Base-by-base conservation (phyloP, 2,797 vertebrate genomes). In the Aphelocoma californica region DNA sequence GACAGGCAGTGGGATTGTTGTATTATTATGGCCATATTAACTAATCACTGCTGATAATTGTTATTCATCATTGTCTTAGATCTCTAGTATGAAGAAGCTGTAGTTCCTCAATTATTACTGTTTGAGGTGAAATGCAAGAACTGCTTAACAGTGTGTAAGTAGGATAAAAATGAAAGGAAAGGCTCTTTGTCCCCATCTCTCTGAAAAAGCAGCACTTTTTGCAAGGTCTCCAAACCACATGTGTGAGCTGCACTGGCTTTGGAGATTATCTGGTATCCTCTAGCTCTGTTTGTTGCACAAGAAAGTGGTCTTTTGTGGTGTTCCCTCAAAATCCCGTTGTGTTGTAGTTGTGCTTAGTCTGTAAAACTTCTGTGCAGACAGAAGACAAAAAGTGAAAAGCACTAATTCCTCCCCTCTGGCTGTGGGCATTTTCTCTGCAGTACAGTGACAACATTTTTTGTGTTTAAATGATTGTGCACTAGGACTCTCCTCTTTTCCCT, bases 1-100 rank as follows among this genome's bases (percentile, higher is more conserved):
- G 91, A 34, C 78, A 90, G 94, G 78, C 71, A 70, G 80, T 90
- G 83, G 77, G 80, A 96, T 90, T 86, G 71, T 81, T 93, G 67
- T 81, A 40, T 93, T 95, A 42, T 75, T 95, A 48, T 75, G 88
- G 53, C 74, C 31, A 1, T 45, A 86, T 92, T 93, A 92, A 70
- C 82, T 90, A 96, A 93, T 82, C 45, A 44, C 26, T 64, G 60
- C 60, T 93, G 78, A 26, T 94, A 90, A 95, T 80, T 81, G 36
- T 75, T 93, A 81, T 44, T 96, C 94, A 92, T 86, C 53, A 44
- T 69, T 81, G 58, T 73, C 83, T 92, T 92, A 69, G 65, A 86
- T 88, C 80, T 69, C 48, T 64, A 61, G 50, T 54, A 25, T 44
- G 81, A 92, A 57, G 67, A 66, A 77, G 42, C 53, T 80, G 84